Base-by-base conservation (phyloP, 2,888 invertebrate genomes). In the Busseola fusca region DNA sequence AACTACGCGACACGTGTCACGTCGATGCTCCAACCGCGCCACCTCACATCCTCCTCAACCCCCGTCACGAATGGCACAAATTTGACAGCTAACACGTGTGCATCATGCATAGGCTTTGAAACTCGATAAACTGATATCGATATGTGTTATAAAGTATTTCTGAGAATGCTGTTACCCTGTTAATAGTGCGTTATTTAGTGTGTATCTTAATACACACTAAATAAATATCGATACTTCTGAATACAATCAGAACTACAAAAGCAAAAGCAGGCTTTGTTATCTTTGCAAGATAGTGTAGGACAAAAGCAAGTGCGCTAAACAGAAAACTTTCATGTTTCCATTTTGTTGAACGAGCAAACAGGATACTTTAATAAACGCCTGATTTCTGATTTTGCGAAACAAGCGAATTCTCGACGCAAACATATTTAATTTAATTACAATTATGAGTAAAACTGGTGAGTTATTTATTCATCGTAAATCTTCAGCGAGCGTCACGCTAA, bases 1-100 rank as follows among this genome's bases (percentile, higher is more conserved):
- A 34, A 72, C 34, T 40, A 16, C 18, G 37, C 40, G 18, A 54
- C 52, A 54, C 48, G 25, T 50, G 69, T 59, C 50, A 9, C 5
- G 10, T 18, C 10, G 27, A 18, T 30, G 37, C 68, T 2, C 12
- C 5, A 2, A 3, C 16, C 21, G 30, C 42, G 27, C 1, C 25
- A 2, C 14, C 2, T 18, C 25, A 1, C 3, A 10, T 21, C 7
- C 18, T 5, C n/a, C 1, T 21, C 25, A 5, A 0, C 25, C 64
- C 37, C 10, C 18, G 7, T 6, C 45, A 25, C 40, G 48, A 21
- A 10, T 57, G 57, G 50, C 75, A 57, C 72, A 63, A 16, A 59
- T 54, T 48, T 48, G 74, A 78, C 78, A 63, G 30, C 58, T 30
- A 42, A 45, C 74, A 78, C 25, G 50, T 78, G 56, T 50, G 16